These are phyloP conservation scores for Agapostemon virescens DNA, from an alignment of 2,888 invertebrate genomes.

Conservation along the genomic window DNA sequence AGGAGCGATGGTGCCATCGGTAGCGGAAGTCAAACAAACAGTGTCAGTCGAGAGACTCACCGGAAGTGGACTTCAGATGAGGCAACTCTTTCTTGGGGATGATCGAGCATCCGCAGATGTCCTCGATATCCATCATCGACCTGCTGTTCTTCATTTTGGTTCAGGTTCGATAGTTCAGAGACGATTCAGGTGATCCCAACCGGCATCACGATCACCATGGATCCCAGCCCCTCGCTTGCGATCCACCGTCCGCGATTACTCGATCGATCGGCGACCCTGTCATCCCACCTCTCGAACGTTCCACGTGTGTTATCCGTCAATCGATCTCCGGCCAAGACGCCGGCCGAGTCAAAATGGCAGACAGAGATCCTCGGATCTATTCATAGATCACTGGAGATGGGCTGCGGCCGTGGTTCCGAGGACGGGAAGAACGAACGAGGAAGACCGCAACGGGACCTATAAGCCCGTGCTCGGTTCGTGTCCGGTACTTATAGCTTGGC, in stretches of 20 bases:
- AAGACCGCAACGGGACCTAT: constrained; percentile 62
- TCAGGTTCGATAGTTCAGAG: background rate
- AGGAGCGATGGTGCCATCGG: background rate
- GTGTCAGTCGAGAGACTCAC: constrained; percentile 53
- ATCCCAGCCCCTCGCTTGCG: constrained; percentile 33
- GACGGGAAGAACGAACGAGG: constrained; percentile 36
- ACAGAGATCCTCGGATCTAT: constrained; percentile 54
- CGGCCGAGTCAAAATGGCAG: constrained; percentile 48
- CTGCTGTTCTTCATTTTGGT: constrained; percentile 50
- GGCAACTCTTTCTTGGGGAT: constrained; percentile 58
- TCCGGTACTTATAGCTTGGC: constrained; percentile 63
- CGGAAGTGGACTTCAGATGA: constrained; percentile 67
- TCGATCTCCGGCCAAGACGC: constrained; percentile 29
- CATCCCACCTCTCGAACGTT: constrained; percentile 31
- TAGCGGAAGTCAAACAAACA: background rate
- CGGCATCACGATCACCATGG: constrained; percentile 47
- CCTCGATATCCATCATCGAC: constrained; percentile 55
- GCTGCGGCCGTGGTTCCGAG: constrained; percentile 2
- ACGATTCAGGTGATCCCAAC: constrained; percentile 28
- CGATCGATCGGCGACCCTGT: constrained; percentile 33
- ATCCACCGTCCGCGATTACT: constrained; percentile 14
- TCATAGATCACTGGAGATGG: constrained; percentile 60
- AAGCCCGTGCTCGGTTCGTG: constrained; percentile 52
- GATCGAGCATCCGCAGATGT: constrained; percentile 67
- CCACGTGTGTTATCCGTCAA: constrained; percentile 42